A percentile compares a stretch with the other conserved stretches of the same genome.
These are phyloP conservation scores for Brachionus koreanus DNA, from an alignment of 1,140 invertebrate genomes.

Conservation along the genomic window DNA sequence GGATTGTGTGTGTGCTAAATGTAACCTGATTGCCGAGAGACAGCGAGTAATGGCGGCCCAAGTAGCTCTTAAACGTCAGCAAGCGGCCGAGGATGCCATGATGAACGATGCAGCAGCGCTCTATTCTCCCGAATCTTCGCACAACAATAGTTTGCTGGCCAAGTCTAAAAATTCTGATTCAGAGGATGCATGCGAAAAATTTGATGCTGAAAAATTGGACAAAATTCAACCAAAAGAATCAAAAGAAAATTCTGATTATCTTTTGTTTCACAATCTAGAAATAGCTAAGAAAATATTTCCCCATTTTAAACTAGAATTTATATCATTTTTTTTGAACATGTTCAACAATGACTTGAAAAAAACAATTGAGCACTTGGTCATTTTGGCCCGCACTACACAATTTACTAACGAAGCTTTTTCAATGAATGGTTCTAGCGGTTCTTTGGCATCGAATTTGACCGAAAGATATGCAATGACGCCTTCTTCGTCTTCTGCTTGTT, in stretches of 20 bases:
- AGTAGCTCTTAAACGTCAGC: conserved; percentile 90
- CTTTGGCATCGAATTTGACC: neutral
- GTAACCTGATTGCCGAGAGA: conserved; percentile 68
- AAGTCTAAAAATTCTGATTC: conserved; percentile 87
- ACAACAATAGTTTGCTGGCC: conserved; percentile 68
- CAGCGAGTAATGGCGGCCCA: conserved; percentile 58
- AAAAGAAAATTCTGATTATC: neutral
- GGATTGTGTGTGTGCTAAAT: conserved; percentile 75
- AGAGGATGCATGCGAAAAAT: conserved; percentile 58
- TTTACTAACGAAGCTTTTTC: neutral
- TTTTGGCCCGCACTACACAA: neutral
- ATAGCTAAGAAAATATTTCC: conserved; percentile 77
- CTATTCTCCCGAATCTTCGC: conserved; percentile 56
- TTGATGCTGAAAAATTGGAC: conserved; percentile 4
- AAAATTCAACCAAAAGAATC: neutral
- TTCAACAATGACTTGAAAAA: conserved; percentile 77
- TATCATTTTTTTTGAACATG: conserved; percentile 72
- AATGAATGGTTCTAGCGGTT: neutral
- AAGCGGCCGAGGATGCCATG: conserved; percentile 93
- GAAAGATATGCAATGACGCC: neutral
- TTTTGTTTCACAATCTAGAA: conserved; percentile 56
- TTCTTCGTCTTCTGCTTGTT: neutral
- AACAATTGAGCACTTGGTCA: conserved; percentile 75
- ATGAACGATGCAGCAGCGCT: conserved; percentile 83
- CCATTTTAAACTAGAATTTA: conserved; percentile 72